Percentiles rank a stretch among this genome's conserved stretches.
These are phyloP conservation scores for Amphipoea oculea DNA, from an alignment of 2,888 invertebrate genomes.

Conservation along the genomic window DNA sequence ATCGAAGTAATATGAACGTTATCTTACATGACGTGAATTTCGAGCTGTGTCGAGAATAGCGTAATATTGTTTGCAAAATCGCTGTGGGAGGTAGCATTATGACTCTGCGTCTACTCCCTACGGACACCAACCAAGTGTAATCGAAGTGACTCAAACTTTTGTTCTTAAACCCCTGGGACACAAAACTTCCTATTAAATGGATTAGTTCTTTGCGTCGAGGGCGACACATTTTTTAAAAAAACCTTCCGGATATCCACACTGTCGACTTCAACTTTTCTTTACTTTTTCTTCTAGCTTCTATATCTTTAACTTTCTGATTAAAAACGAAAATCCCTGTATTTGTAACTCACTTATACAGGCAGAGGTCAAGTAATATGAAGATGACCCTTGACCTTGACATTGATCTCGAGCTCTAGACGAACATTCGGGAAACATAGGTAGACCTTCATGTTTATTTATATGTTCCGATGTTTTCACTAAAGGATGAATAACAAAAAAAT, in stretches of 20 bases:
- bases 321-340: not conserved
- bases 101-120: conserved; percentile 48
- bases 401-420: conserved; percentile 11
- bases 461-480: conserved; percentile 18
- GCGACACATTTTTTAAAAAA: conserved; percentile 35
- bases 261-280: conserved; percentile 5
- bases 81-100: conserved; percentile 44
- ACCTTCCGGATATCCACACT: conserved; percentile 11
- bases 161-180: conserved; percentile 54
- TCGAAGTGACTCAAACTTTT: conserved; percentile 71
- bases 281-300: not conserved
- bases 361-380: conserved; percentile 10
- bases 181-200: conserved; percentile 71
- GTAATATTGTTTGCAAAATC: conserved; percentile 52
- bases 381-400: conserved; percentile 26
- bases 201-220: conserved; percentile 59
- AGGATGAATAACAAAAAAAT: conserved; percentile 14
- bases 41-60: conserved; percentile 37
- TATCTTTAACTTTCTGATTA: not conserved
- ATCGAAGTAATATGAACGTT: conserved; percentile 50
- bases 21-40: conserved; percentile 49
- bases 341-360: not conserved
- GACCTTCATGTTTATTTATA: conserved; percentile 31
- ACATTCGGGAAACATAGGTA: conserved; percentile 8
- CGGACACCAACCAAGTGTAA: conserved; percentile 71